Conservation (phyloP, 2,113 vertebrate species). For the Megaceryle torquata region DNA sequence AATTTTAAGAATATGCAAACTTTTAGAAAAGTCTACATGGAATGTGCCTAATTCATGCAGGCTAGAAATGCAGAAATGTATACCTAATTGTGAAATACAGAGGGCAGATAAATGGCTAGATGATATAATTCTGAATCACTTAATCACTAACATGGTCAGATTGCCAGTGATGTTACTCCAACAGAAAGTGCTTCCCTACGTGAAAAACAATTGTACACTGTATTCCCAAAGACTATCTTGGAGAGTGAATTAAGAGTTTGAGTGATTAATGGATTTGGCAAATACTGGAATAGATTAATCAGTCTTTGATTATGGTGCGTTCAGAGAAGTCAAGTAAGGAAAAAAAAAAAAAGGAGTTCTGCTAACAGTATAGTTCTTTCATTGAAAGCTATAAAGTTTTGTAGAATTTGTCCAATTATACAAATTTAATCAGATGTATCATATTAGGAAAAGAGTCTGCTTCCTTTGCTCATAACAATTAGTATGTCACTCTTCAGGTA, state of each 20-base stretch:
- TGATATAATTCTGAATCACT: constrained; percentile 1
- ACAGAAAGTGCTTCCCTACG: background rate
- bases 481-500: background rate
- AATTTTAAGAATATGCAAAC: background rate
- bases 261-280: background rate
- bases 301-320: background rate
- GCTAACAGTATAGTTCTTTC: background rate
- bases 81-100: background rate
- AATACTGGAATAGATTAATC: background rate
- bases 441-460: background rate
- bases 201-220: constrained; percentile 10
- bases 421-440: background rate
- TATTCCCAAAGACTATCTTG: background rate
- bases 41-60: background rate
- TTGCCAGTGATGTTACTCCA: constrained; percentile 2
- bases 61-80: background rate
- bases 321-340: background rate
- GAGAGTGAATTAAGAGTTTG: background rate
- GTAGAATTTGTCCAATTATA: background rate
- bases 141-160: background rate
- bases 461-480: background rate
- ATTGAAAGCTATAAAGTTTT: background rate
- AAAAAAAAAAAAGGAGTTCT: background rate
- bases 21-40: background rate
- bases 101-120: background rate